These are phyloP conservation scores for Trichopria drosophilae DNA, from an alignment of 2,888 invertebrate species.

Conservation along the genomic window DNA sequence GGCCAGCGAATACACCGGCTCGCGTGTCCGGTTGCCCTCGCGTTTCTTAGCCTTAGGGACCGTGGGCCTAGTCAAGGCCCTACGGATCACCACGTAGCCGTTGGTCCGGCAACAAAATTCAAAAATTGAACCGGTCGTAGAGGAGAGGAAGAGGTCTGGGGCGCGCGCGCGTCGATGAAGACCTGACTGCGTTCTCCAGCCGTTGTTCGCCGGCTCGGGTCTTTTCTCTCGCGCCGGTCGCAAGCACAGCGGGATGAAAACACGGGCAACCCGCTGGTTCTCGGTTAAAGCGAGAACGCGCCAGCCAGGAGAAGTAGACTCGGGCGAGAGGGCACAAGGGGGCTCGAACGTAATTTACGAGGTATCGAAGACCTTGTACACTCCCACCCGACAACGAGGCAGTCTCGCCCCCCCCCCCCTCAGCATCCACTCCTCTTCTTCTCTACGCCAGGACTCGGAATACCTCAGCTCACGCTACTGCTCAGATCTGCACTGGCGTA, in stretches of 20 bases:
- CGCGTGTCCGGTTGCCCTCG: no score
- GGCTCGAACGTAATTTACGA: conserved; percentile 56
- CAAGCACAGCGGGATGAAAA: conserved; percentile 48
- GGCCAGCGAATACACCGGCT: no score
- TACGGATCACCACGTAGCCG: no score
- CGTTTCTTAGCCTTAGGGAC: no score
- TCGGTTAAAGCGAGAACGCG: no score
- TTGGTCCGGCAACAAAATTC: no score
- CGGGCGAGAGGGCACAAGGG: no score
- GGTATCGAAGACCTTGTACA: conserved; percentile 58
- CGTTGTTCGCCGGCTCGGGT: conserved; percentile 32
- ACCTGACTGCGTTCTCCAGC: conserved; percentile 41
- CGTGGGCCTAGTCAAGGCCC: no score
- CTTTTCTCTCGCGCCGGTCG: no score
- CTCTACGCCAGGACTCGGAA: conserved; percentile 45
- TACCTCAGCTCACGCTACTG: no score
- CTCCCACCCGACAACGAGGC: conserved; percentile 55
- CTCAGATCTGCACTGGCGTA: no score
- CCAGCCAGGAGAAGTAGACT: no score
- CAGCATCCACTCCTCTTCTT: conserved; percentile 49
- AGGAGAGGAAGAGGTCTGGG: conserved; percentile 31
- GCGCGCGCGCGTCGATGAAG: conserved; percentile 44
- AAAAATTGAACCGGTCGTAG: conserved; percentile 29
- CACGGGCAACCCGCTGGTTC: conserved; percentile 39
- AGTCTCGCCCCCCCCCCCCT: conserved; percentile 54